Evolutionary conservation across 2,797 vertebrate genomes (phyloP).

Genomic region (Synaphobranchus kaupii): DNA sequence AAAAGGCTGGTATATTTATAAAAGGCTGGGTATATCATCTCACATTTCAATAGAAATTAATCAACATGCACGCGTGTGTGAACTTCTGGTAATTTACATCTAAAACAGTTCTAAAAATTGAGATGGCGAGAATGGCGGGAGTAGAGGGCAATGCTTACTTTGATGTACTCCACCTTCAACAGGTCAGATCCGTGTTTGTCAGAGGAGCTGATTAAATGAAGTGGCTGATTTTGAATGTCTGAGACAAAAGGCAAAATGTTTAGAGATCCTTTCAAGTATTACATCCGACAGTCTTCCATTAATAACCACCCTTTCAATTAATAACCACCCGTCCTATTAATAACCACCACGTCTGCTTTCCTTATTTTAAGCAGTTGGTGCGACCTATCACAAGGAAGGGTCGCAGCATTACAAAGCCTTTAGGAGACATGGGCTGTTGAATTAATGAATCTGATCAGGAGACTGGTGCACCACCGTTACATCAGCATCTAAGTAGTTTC

Average conservation of each 20-base stretch:
- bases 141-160: conserved; percentile 68
- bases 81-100: neutral
- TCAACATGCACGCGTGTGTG: neutral
- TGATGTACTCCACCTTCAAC: conserved; percentile 89
- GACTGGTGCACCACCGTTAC: neutral
- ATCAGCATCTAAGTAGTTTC: neutral
- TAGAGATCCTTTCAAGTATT: neutral
- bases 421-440: neutral
- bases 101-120: neutral
- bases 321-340: neutral
- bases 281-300: conserved; percentile 6
- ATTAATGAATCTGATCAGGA: neutral
- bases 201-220: conserved; percentile 87
- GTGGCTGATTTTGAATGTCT: conserved; percentile 72
- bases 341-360: neutral
- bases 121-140: neutral
- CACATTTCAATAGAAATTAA: neutral
- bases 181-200: conserved; percentile 83
- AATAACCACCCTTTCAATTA: neutral
- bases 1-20: neutral
- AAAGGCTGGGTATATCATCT: neutral
- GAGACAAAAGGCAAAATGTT: conserved; percentile 36
- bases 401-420: neutral
- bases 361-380: neutral
- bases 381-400: neutral